Base-by-base conservation (phyloP, 2,797 vertebrate genomes). In the Manis crassicaudata region DNA sequence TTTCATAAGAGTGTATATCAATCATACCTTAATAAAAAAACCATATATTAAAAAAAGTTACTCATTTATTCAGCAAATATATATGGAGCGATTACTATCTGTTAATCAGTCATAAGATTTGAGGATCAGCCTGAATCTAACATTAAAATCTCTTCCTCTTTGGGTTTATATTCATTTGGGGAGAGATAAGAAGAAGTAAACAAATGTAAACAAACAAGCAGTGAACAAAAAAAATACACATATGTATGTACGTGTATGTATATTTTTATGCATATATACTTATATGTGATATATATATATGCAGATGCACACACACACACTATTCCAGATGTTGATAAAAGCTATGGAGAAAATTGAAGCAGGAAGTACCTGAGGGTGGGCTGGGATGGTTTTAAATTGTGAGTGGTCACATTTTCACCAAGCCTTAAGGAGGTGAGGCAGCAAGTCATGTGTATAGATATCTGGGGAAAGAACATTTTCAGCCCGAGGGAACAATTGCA, bases 41-140 rank as follows among this genome's bases (percentile, higher is more conserved):
- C 4, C 37, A 40, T 40, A 40, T 40, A 40, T 79, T 67, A 62
- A n/a, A 83, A 60, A 54, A 88, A 50, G 40, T 70, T 92, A 25
- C 40, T 88, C 54, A 27, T 60, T 90, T 89, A 60, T 46, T 90
- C 37, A 88, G 43, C 25, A 90, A 58, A 52, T 87, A 76, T 65
- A 89, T 89, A 58, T 84, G 68, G 60, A 89, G 40, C n/a, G 40
- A 29, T 90, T 68, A 82, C 73, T 67, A 1, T 75, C 8, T 87
- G 32, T 18, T n/a, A 65, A 46, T 52, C 50, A 43, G 12, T 27
- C 27, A 46, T 80, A 27, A 67, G 46, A 72, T 32, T 75, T 50
- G 54, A 62, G 52, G 18, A 77, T 72, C 56, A 29, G 3, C 58
- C 5, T 91, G 72, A 93, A 21, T 70, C 16, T 40, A 72, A 62